Base-by-base conservation (phyloP, 1,140 invertebrate species). In the Drosophila auraria region DNA sequence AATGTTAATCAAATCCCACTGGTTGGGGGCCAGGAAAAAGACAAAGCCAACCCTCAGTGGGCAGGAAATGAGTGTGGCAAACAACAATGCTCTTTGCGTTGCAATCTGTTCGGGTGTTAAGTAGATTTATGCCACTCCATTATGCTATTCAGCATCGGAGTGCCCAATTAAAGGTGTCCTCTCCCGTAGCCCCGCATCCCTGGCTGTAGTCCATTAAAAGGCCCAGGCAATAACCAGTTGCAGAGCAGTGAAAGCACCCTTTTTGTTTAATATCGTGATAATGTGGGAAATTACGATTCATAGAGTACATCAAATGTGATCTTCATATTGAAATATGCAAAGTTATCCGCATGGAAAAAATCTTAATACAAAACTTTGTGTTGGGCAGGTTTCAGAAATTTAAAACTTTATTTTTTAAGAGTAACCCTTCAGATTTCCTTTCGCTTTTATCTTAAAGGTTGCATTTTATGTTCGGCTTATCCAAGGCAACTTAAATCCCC, bases 1-100 rank as follows among this genome's bases (percentile, higher is more conserved):
- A 72, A 69, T 79, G 70, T 72, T 82, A 82, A 87, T 76, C 75
- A 76, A 87, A 72, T 87, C 62, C 56, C 49, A 15, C 33, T 5
- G 51, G 20, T 64, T 68, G 33, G 38, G 38, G n/a, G 9, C 11
- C n/a, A 54, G 44, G 42, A 64, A 44, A 63, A 51, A 57, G 51
- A 74, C 64, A 76, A 79, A 49, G 33, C 49, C 33, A 23, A 47
- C 25, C 30, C 12, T 25, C 23, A 33, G 42, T 27, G 58, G 30
- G 15, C 42, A 42, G 27, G 25, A 42, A 42, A 40, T 40, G 62
- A 56, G 36, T 50, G 25, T 15, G 17, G 27, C 30, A 12, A 12
- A 25, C 47, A 62, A 49, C 63, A 72, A 80, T 84, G 64, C 75
- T 83, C 42, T 66, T 62, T 61, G 49, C 49, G n/a, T 56, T 56